Evolutionary conservation across 2,797 vertebrate species (phyloP).

Genomic region (Sebastes reedi): DNA sequence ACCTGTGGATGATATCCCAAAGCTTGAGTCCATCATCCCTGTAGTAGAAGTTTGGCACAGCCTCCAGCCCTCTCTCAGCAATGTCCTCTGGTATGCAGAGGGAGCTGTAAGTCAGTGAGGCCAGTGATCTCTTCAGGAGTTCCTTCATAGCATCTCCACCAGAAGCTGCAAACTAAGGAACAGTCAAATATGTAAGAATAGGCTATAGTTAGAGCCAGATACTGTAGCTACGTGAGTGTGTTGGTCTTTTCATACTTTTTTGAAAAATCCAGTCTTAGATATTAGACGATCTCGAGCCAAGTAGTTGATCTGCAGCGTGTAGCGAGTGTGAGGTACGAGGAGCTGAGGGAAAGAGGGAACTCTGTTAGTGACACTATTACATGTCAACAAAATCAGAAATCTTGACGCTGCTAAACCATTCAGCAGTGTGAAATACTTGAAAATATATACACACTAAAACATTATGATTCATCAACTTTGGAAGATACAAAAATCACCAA

Average conservation of each 20-base stretch:
- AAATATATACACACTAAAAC: too few relatives aligned
- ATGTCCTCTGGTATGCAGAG: constrained; percentile 71
- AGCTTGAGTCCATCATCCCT: constrained; percentile 83
- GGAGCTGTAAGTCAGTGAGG: constrained; percentile 66
- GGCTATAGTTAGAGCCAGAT: neutral
- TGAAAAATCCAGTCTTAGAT: too few relatives aligned
- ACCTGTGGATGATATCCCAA: constrained; percentile 84
- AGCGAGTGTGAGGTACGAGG: too few relatives aligned
- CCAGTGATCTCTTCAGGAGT: constrained; percentile 48
- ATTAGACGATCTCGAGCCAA: too few relatives aligned
- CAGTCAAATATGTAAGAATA: neutral
- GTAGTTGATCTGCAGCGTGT: too few relatives aligned
- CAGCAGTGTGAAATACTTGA: too few relatives aligned
- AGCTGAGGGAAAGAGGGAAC: too few relatives aligned
- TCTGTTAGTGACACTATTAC: too few relatives aligned
- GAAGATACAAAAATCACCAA: neutral
- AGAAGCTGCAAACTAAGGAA: constrained; percentile 52
- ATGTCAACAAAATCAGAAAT: too few relatives aligned
- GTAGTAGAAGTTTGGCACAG: constrained; percentile 82
- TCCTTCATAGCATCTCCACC: constrained; percentile 45
- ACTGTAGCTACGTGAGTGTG: too few relatives aligned
- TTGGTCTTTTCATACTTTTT: too few relatives aligned
- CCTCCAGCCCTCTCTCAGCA: constrained; percentile 55
- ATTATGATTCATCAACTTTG: neutral
- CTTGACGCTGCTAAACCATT: too few relatives aligned